These are phyloP conservation scores for Hycleus cichorii DNA, from an alignment of 1,140 invertebrate species.

Conservation along the genomic window DNA sequence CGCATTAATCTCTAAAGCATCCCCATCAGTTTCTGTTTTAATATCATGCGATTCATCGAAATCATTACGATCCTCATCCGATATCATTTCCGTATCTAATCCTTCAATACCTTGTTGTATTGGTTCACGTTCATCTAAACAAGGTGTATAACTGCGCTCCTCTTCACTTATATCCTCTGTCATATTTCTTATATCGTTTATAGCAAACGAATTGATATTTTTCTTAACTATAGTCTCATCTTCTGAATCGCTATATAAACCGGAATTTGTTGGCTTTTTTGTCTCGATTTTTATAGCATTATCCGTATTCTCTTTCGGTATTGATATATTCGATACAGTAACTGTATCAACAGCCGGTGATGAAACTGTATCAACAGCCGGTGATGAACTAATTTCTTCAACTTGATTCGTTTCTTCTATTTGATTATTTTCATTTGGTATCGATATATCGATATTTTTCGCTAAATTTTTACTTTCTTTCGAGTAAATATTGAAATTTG, in stretches of 20 bases:
- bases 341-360: constrained; percentile 18
- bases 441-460: constrained; percentile 46
- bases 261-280: constrained; percentile 17
- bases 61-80: constrained; percentile 54
- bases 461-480: constrained; percentile 69
- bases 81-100: constrained; percentile 64
- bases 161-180: constrained; percentile 54
- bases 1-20: constrained; percentile 40
- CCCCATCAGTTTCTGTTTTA: constrained; percentile 37
- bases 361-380: constrained; percentile 19
- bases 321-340: too few species aligned
- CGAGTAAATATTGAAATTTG: constrained; percentile 77
- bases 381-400: constrained; percentile 33
- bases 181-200: constrained; percentile 43
- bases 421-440: constrained; percentile 23
- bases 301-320: too few species aligned
- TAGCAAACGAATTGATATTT: constrained; percentile 23
- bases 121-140: constrained; percentile 48
- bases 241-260: constrained; percentile 37
- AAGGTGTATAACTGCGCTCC: constrained; percentile 59
- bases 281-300: background rate
- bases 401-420: constrained; percentile 25
- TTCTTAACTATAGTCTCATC: constrained; percentile 34
- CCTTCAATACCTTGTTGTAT: constrained; percentile 46
- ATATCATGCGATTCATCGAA: constrained; percentile 47